Percentiles rank a stretch among this genome's conserved stretches.
Evolutionary conservation across 1,140 invertebrate genomes (phyloP).

Genomic region (Cataglyphis hispanica): DNA sequence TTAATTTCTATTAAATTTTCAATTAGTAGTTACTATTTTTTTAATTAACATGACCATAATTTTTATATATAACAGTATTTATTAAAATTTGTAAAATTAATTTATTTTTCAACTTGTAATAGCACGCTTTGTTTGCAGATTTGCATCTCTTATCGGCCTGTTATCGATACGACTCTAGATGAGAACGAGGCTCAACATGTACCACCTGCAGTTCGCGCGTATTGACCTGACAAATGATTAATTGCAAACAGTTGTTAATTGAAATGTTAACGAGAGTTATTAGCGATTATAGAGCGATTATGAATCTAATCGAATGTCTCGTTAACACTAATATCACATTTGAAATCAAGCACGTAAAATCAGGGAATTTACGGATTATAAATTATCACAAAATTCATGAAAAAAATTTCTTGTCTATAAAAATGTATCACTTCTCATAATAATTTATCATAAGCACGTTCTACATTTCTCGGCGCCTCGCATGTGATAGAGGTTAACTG

Average conservation of each 20-base stretch:
- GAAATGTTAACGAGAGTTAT: background rate
- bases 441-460: background rate
- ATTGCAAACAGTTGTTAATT: background rate
- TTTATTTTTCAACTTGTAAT: background rate
- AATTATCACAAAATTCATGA: background rate
- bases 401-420: background rate
- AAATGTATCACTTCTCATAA: background rate
- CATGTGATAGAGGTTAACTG: background rate
- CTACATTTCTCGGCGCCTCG: background rate
- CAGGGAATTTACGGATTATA: background rate
- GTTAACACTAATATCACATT: background rate
- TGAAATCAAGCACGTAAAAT: background rate
- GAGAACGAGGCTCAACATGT: slow-evolving; percentile 90
- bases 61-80: too few relatives aligned
- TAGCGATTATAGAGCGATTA: too few relatives aligned
- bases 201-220: slow-evolving; percentile 91
- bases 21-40: background rate
- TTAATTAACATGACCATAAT: too few relatives aligned
- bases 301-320: background rate
- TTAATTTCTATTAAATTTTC: background rate
- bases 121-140: slow-evolving; percentile 86
- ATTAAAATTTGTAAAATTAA: too few relatives aligned
- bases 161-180: slow-evolving; percentile 95
- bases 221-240: slow-evolving; percentile 83
- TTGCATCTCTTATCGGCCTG: slow-evolving; percentile 93